Percentiles rank a stretch among this genome's conserved stretches.
Conservation (phyloP, 2,888 invertebrate genomes). For the Gisinianus flammeolus region DNA sequence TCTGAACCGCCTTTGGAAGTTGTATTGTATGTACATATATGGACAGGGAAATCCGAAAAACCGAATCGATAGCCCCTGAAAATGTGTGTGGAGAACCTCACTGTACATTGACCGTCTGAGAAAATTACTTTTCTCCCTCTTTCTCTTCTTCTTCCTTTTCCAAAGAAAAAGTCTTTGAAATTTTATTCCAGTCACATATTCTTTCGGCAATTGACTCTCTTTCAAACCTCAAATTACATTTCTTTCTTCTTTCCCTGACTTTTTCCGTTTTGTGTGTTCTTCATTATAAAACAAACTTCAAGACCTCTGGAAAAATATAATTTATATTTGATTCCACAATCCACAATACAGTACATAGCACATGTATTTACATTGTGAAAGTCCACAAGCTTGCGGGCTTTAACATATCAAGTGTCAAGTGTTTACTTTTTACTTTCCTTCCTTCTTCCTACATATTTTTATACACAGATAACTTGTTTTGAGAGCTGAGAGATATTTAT, state of each 20-base stretch:
- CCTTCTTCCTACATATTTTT: not conserved
- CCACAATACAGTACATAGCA: too few relatives aligned
- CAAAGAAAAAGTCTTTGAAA: not conserved
- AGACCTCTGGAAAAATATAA: not conserved
- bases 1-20: too few relatives aligned
- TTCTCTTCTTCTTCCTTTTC: not conserved
- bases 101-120: not conserved
- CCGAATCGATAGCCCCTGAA: not conserved
- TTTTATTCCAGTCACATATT: not conserved
- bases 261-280: not conserved
- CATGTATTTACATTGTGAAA: too few relatives aligned
- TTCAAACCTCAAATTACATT: not conserved
- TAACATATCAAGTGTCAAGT: too few relatives aligned
- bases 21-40: not conserved
- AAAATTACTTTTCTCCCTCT: not conserved
- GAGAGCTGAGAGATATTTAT: not conserved
- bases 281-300: not conserved
- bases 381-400: too few relatives aligned
- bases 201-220: not conserved
- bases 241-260: not conserved
- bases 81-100: not conserved
- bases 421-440: not conserved
- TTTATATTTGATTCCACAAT: not conserved
- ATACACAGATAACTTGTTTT: not conserved
- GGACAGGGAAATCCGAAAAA: not conserved